A percentile compares a stretch with the other conserved stretches of the same genome.
Evolutionary conservation across 2,888 invertebrate species (phyloP).

Genomic region (Hirtodrosophila cameraria): DNA sequence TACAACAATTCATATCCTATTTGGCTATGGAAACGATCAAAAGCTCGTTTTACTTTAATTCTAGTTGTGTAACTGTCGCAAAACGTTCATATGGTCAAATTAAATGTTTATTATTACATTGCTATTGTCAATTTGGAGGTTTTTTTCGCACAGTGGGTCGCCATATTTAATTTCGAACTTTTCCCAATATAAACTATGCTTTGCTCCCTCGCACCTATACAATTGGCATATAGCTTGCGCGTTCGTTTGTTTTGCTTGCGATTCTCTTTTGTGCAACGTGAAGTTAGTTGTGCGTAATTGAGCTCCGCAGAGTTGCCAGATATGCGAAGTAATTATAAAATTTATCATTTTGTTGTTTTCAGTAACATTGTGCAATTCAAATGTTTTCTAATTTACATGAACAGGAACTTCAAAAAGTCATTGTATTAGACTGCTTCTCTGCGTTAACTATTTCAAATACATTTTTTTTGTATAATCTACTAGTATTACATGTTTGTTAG

Average conservation of each 20-base stretch:
- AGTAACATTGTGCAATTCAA: background rate
- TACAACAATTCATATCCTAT: background rate
- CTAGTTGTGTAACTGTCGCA: background rate
- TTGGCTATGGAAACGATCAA: background rate
- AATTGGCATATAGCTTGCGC: conserved; percentile 47
- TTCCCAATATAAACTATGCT: conserved; percentile 37
- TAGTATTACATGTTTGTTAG: conserved; percentile 3
- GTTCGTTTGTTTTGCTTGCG: conserved; percentile 73
- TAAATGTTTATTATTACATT: conserved; percentile 36
- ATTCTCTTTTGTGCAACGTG: conserved; percentile 75
- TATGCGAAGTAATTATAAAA: conserved; percentile 13
- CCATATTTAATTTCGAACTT: conserved; percentile 74
- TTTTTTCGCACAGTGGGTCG: conserved; percentile 60
- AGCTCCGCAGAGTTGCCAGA: conserved; percentile 56
- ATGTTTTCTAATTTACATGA: background rate
- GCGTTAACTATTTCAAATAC: background rate
- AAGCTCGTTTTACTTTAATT: background rate
- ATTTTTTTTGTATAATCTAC: background rate
- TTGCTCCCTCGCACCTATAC: conserved; percentile 48
- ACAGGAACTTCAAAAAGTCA: background rate
- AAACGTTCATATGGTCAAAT: conserved; percentile 8
- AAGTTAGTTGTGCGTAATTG: conserved; percentile 67
- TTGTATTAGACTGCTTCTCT: no score
- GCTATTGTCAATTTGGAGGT: conserved; percentile 17
- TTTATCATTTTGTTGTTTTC: conserved; percentile 5